A percentile compares a stretch with the other conserved stretches of the same genome.
Conservation (phyloP, 1,140 invertebrate genomes). For the Tetraneura akinire region DNA sequence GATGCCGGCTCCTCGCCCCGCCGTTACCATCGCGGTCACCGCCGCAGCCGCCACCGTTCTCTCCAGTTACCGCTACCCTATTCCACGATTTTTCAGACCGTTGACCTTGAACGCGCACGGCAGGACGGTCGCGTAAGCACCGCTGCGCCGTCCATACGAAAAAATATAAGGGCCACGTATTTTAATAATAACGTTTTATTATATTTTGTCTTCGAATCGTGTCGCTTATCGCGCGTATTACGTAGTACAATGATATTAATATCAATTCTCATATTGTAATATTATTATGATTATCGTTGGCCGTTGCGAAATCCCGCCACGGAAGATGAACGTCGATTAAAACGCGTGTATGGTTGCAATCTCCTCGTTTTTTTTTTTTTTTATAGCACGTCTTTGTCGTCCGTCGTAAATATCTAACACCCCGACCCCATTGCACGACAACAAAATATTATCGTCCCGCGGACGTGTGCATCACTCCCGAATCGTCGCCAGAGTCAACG, state of each 20-base stretch:
- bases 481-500: slow-evolving; percentile 42
- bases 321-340: too few species aligned
- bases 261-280: too few species aligned
- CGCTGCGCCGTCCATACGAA: neutral
- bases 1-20: neutral
- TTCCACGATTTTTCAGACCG: slow-evolving; percentile 47
- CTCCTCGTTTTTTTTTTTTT: too few species aligned
- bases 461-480: neutral
- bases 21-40: neutral
- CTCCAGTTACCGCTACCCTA: slow-evolving; percentile 38
- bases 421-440: too few species aligned
- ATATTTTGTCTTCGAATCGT: slow-evolving; percentile 13
- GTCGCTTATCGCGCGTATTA: neutral
- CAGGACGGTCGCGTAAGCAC: slow-evolving; percentile 18
- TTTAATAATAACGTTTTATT: too few species aligned
- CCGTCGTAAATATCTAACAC: too few species aligned
- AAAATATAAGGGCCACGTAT: slow-evolving; percentile 48
- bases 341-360: too few species aligned
- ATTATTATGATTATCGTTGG: too few species aligned
- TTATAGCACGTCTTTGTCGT: too few species aligned
- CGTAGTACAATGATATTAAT: too few species aligned
- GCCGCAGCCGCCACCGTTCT: neutral
- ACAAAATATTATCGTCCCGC: too few species aligned
- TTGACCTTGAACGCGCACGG: slow-evolving; percentile 50
- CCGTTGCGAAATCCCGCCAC: too few species aligned